A percentile compares a stretch with the other conserved stretches of the same genome.
Conservation (phyloP, 2,888 invertebrate genomes). For the Nowickia ferox region DNA sequence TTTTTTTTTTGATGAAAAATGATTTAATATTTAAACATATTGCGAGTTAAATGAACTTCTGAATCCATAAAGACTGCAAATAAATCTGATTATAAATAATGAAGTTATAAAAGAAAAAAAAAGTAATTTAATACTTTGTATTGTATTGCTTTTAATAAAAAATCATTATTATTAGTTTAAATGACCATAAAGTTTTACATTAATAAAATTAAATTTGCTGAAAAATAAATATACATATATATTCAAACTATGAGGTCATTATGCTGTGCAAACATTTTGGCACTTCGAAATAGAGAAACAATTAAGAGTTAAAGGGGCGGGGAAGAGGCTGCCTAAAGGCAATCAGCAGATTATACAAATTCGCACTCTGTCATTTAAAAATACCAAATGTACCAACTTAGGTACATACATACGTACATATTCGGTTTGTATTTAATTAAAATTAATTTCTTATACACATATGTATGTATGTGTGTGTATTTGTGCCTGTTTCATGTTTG, state of each 20-base stretch:
- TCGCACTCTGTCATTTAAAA: background rate
- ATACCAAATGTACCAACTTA: background rate
- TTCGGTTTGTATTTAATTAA: background rate
- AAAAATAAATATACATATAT: background rate
- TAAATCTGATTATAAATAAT: slow-evolving; percentile 43
- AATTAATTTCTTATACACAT: background rate
- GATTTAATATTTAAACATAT: slow-evolving; percentile 34
- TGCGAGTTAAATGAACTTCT: slow-evolving; percentile 64
- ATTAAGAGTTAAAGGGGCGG: background rate
- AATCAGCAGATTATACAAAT: background rate
- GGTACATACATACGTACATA: background rate
- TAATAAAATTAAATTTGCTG: background rate
- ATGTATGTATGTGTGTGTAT: background rate
- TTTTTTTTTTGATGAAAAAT: background rate
- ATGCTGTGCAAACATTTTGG: background rate
- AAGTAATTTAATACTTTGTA: slow-evolving; percentile 20
- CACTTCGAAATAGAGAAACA: background rate
- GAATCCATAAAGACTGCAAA: slow-evolving; percentile 38
- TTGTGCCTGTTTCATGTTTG: background rate
- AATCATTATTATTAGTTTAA: slow-evolving; percentile 16
- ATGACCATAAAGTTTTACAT: background rate
- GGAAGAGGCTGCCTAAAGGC: background rate
- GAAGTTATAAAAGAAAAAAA: slow-evolving; percentile 19
- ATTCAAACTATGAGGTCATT: slow-evolving; percentile 6
- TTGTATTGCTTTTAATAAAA: background rate